Conservation (phyloP, 2,113 vertebrate species). For the Odocoileus hemionus region DNA sequence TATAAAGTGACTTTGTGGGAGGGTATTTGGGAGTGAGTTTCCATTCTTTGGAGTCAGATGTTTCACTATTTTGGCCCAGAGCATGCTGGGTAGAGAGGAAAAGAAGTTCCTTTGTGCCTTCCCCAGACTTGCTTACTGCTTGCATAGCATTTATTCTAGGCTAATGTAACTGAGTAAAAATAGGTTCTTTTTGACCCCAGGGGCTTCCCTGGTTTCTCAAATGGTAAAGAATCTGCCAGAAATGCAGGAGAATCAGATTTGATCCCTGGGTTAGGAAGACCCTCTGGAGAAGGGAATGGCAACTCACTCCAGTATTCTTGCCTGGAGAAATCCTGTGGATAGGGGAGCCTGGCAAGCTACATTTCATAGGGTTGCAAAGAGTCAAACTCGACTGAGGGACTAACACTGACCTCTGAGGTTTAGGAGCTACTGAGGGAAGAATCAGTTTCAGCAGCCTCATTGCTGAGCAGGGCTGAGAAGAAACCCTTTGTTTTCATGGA, state of each 20-base stretch:
- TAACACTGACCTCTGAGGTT: constrained; percentile 49
- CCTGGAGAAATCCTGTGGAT: background rate
- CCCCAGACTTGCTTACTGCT: constrained; percentile 6
- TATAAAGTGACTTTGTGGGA: background rate
- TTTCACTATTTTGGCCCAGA: background rate
- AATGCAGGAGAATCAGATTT: background rate
- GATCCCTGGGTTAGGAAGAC: background rate
- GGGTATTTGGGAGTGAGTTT: background rate
- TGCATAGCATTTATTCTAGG: constrained; percentile 65
- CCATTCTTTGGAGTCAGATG: background rate
- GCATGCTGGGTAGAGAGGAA: background rate
- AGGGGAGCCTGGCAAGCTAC: background rate
- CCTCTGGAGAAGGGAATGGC: background rate
- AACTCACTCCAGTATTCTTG: background rate
- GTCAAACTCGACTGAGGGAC: background rate
- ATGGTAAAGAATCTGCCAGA: background rate
- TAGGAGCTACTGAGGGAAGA: constrained; percentile 29
- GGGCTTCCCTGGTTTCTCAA: background rate
- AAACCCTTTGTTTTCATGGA: constrained; percentile 45
- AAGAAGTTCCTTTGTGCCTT: background rate
- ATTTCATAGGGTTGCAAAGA: background rate
- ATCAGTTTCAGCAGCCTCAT: constrained; percentile 51
- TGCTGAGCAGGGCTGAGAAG: constrained; percentile 34
- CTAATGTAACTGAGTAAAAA: constrained; percentile 56
- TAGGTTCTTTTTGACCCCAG: constrained; percentile 61